Percentiles rank a stretch among this genome's conserved stretches.
phyloP scores from a whole-genome alignment of 2,888 invertebrate species.

The Zhuqinia jingwanae region DNA sequence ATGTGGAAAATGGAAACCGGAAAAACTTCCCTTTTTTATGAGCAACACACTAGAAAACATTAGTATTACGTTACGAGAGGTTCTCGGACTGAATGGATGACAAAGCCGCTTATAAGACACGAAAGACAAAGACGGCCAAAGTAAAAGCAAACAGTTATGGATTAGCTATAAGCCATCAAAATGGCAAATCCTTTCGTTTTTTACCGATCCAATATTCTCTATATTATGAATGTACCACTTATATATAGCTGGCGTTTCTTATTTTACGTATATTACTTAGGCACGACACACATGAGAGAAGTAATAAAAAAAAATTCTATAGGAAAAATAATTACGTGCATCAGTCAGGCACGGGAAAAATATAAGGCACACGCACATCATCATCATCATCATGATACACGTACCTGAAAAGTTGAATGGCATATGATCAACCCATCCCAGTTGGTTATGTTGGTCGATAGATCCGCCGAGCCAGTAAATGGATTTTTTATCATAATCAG shows the following conservation, averaged over 20 bases:
- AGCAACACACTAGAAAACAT: no score
- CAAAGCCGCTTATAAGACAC: slow-evolving; percentile 52
- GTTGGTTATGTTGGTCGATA: slow-evolving; percentile 80
- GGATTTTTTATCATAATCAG: slow-evolving; percentile 87
- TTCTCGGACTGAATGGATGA: background rate
- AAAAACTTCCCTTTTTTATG: no score
- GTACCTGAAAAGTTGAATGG: slow-evolving; percentile 84
- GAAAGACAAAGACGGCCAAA: background rate
- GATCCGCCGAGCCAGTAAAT: slow-evolving; percentile 89
- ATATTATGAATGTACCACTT: background rate
- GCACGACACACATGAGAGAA: no score
- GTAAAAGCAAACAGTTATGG: slow-evolving; percentile 53
- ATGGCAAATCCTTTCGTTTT: slow-evolving; percentile 9
- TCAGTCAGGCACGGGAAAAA: background rate
- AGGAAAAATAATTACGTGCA: no score
- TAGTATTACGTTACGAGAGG: no score
- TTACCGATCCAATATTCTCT: background rate
- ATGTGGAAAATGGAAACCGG: no score
- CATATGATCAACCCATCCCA: slow-evolving; percentile 87
- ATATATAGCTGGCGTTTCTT: no score
- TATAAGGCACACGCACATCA: background rate
- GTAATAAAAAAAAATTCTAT: no score
- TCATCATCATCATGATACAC: no score
- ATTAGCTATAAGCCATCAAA: slow-evolving; percentile 26
- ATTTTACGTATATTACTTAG: no score